A percentile compares a stretch with the other conserved stretches of the same genome.
phyloP scores from a whole-genome alignment of 2,888 invertebrate species.

The Crioceris asparagi region DNA sequence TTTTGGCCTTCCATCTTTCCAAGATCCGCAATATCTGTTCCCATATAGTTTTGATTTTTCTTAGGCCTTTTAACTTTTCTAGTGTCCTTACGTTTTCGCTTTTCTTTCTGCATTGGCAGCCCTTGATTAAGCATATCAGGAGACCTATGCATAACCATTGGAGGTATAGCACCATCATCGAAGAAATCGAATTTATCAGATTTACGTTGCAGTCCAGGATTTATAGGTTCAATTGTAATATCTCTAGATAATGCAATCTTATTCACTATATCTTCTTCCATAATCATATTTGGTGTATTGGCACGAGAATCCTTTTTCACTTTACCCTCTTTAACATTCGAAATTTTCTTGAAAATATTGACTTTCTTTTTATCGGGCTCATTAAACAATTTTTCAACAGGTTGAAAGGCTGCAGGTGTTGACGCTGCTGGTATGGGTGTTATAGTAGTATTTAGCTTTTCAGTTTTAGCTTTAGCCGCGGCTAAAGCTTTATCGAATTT shows the following conservation, averaged over 20 bases:
- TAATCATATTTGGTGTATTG: slow-evolving; percentile 37
- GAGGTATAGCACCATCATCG: slow-evolving; percentile 43
- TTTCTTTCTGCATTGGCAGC: slow-evolving; percentile 49
- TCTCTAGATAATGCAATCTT: slow-evolving; percentile 36
- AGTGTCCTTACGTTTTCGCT: slow-evolving; percentile 41
- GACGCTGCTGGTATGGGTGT: slow-evolving; percentile 32
- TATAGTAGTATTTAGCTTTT: slow-evolving; percentile 37
- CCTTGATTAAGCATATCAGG: slow-evolving; percentile 48
- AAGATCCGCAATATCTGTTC: slow-evolving; percentile 24
- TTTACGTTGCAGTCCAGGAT: slow-evolving; percentile 24
- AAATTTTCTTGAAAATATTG: slow-evolving; percentile 80
- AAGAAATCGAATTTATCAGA: slow-evolving; percentile 35
- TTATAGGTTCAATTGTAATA: slow-evolving; percentile 46
- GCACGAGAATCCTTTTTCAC: slow-evolving; percentile 37
- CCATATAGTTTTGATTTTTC: slow-evolving; percentile 25
- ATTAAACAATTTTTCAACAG: slow-evolving; percentile 51
- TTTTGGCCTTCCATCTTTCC: slow-evolving; percentile 33
- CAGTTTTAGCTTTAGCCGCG: slow-evolving; percentile 35
- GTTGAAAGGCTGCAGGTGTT: slow-evolving; percentile 13
- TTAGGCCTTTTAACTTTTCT: slow-evolving; percentile 24
- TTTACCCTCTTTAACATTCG: slow-evolving; percentile 53
- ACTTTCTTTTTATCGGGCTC: slow-evolving; percentile 79
- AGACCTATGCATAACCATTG: slow-evolving; percentile 46
- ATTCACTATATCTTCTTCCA: slow-evolving; percentile 35
- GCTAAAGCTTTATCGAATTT: slow-evolving; percentile 32